These are phyloP conservation scores for Sialia sialis DNA, from an alignment of 2,113 vertebrate genomes.

Conservation along the genomic window DNA sequence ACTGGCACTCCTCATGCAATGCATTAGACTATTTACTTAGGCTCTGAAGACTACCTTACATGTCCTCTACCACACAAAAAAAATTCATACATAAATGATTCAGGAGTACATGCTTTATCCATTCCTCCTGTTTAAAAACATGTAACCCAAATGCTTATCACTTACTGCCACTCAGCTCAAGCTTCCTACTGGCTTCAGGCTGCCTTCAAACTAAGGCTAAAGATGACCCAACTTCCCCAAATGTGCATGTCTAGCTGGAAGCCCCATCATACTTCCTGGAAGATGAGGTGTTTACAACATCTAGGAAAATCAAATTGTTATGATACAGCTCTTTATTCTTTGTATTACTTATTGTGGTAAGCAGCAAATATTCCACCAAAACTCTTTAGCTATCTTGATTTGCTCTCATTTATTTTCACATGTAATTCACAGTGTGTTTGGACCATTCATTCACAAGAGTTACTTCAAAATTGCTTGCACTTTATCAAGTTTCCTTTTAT, in stretches of 20 bases:
- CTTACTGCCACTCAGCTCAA: not conserved
- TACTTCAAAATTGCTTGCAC: not conserved
- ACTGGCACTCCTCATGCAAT: not conserved
- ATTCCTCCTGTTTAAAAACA: not conserved
- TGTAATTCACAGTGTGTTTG: not conserved
- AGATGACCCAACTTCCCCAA: not conserved
- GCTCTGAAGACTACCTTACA: not conserved
- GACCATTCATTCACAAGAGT: not conserved
- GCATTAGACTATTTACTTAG: not conserved
- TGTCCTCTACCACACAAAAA: not conserved
- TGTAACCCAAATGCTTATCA: not conserved
- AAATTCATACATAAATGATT: not conserved
- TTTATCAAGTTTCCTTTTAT: not conserved
- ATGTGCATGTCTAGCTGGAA: not conserved
- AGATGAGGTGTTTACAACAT: not conserved
- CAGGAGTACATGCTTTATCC: slow-evolving; percentile 19
- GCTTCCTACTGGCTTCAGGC: not conserved
- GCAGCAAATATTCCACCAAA: slow-evolving; percentile 16
- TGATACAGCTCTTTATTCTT: not conserved
- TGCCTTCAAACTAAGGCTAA: not conserved
- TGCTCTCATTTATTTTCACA: not conserved
- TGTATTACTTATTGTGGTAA: not conserved
- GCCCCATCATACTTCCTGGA: not conserved
- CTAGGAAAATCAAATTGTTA: not conserved
- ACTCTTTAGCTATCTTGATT: not conserved